Evolutionary conservation across 2,888 invertebrate genomes (phyloP).

Genomic region (Patella depressa): DNA sequence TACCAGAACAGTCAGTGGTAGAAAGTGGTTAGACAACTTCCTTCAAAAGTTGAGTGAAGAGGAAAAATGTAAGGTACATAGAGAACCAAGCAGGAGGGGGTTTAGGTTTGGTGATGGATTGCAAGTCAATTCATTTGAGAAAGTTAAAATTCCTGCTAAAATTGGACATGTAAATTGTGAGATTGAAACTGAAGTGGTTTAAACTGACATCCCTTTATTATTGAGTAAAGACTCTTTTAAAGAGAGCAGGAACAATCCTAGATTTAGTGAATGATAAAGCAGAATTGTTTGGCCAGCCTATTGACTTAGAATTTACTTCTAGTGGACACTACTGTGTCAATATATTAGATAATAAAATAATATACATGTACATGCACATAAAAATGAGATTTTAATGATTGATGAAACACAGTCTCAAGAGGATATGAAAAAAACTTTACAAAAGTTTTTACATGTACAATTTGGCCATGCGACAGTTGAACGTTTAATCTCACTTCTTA

Average conservation of each 20-base stretch:
- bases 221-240: slow-evolving; percentile 29
- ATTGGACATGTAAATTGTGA: slow-evolving; percentile 24
- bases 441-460: slow-evolving; percentile 26
- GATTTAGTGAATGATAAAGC: slow-evolving; percentile 26
- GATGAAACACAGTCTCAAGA: slow-evolving; percentile 8
- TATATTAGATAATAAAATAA: background rate
- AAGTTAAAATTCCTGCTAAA: slow-evolving; percentile 22
- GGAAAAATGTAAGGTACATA: slow-evolving; percentile 4
- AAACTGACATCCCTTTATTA: slow-evolving; percentile 26
- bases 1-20: background rate
- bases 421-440: slow-evolving; percentile 9
- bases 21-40: background rate
- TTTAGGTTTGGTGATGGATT: slow-evolving; percentile 32
- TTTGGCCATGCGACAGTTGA: slow-evolving; percentile 20
- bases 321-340: slow-evolving; percentile 32
- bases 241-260: slow-evolving; percentile 24
- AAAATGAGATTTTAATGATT: slow-evolving; percentile 14
- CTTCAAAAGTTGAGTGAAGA: slow-evolving; percentile 6
- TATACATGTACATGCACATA: too few species aligned
- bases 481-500: slow-evolving; percentile 7
- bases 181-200: slow-evolving; percentile 26
- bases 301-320: slow-evolving; percentile 29
- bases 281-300: slow-evolving; percentile 24
- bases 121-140: slow-evolving; percentile 15
- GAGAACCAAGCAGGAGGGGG: slow-evolving; percentile 3